Evolutionary conservation across 2,888 invertebrate genomes (phyloP), one percentile per base, ranked within the genome.

Genomic region (Polydesmus complanatus): DNA sequence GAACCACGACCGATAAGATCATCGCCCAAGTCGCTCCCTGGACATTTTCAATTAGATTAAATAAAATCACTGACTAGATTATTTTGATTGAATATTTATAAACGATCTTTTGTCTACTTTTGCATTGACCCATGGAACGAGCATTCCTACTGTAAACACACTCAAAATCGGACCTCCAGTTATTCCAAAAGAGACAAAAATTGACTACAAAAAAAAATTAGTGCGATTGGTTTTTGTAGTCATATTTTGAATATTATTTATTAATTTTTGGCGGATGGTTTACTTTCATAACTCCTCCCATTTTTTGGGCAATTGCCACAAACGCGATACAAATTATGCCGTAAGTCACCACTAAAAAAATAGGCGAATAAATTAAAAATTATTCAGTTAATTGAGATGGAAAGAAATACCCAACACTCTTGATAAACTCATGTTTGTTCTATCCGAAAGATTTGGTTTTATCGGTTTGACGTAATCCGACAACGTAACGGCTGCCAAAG

Each of bases 361-460:
- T n/a, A n/a, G n/a, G n/a, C n/a, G n/a, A n/a, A n/a, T n/a, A n/a
- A n/a, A n/a, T n/a, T n/a, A n/a, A n/a, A n/a, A n/a, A n/a, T n/a
- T n/a, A n/a, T n/a, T n/a, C n/a, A n/a, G n/a, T n/a, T n/a, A n/a
- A n/a, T n/a, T n/a, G n/a, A n/a, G n/a, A n/a, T n/a, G n/a, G n/a
- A n/a, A n/a, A n/a, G n/a, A n/a, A n/a, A n/a, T n/a, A n/a, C n/a
- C n/a, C n/a, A n/a, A n/a, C n/a, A n/a, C n/a, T 37, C 8, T 37
- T 37, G 37, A 37, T 14, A 37, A 37, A 8, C 14, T 37, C 14
- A 8, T 37, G 37, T 14, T 37, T 14, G 5, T 5, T 37, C 14
- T 5, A 8, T 88, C 84, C 0, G 84, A 81, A 65, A 92, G 74
- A 63, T 82, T 81, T 47, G 49, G 53, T n/a, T 19, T 54, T 27